Conservation (phyloP, 2,113 vertebrate species). For the Zonotrichia leucophrys region DNA sequence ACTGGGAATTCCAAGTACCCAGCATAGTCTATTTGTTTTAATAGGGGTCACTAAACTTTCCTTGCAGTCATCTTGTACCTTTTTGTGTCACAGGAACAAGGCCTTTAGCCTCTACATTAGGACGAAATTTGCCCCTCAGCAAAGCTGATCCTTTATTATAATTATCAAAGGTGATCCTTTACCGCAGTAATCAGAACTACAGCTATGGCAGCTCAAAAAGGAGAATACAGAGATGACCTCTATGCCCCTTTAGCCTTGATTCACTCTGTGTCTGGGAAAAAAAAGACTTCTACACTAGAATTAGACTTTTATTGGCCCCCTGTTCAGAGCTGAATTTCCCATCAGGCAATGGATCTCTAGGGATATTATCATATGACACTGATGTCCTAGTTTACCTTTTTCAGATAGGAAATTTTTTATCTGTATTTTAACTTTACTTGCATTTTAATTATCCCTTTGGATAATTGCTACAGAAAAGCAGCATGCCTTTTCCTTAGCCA, state of each 20-base stretch:
- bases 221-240: background rate
- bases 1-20: constrained; percentile 5
- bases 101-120: background rate
- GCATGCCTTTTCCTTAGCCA: background rate
- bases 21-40: constrained; percentile 12
- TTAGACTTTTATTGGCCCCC: background rate
- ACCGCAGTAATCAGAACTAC: background rate
- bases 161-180: background rate
- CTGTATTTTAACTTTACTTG: background rate
- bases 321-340: background rate
- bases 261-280: background rate
- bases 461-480: background rate
- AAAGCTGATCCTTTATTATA: background rate
- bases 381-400: background rate
- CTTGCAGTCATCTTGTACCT: background rate
- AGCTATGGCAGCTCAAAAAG: background rate
- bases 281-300: background rate
- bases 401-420: background rate
- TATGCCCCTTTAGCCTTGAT: background rate
- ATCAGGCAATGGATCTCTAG: background rate
- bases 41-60: background rate
- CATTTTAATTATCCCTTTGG: background rate
- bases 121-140: background rate
- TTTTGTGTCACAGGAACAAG: background rate
- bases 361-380: background rate